Conservation (phyloP, 2,888 invertebrate genomes). For the Galeruca laticollis region DNA sequence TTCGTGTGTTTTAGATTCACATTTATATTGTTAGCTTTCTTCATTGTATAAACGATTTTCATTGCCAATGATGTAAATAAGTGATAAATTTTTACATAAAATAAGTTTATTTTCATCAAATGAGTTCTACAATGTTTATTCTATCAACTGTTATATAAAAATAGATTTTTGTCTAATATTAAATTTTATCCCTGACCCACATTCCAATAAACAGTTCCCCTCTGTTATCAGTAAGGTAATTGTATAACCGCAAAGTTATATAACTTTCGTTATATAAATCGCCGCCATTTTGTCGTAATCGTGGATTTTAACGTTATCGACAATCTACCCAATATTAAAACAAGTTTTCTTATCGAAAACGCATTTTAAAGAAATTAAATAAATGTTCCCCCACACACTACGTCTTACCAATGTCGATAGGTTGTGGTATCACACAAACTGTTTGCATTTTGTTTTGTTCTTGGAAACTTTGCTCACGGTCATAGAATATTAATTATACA, state of each 20-base stretch:
- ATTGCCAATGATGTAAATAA: too few species aligned
- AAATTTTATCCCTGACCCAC: slow-evolving; percentile 26
- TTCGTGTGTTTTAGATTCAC: too few species aligned
- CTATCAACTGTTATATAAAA: neutral
- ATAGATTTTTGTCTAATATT: neutral
- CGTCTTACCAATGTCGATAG: slow-evolving; percentile 16
- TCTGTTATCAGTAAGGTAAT: slow-evolving; percentile 22
- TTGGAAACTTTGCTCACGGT: slow-evolving; percentile 26
- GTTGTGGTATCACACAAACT: slow-evolving; percentile 16
- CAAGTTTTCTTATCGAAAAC: slow-evolving; percentile 13
- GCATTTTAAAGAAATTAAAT: too few species aligned
- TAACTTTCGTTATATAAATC: neutral
- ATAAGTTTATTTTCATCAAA: too few species aligned
- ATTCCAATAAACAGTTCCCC: slow-evolving; percentile 20
- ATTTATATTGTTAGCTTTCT: too few species aligned
- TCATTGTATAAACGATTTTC: too few species aligned
- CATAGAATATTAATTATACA: slow-evolving; percentile 20
- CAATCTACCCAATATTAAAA: slow-evolving; percentile 14
- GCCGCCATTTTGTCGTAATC: slow-evolving; percentile 22
- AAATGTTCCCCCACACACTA: too few species aligned
- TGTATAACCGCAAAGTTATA: neutral
- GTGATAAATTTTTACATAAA: too few species aligned
- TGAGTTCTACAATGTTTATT: too few species aligned
- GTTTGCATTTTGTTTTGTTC: slow-evolving; percentile 28
- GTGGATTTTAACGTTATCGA: slow-evolving; percentile 11